phyloP scores from a whole-genome alignment of 2,797 vertebrate species.

The Sebastes aleutianus region DNA sequence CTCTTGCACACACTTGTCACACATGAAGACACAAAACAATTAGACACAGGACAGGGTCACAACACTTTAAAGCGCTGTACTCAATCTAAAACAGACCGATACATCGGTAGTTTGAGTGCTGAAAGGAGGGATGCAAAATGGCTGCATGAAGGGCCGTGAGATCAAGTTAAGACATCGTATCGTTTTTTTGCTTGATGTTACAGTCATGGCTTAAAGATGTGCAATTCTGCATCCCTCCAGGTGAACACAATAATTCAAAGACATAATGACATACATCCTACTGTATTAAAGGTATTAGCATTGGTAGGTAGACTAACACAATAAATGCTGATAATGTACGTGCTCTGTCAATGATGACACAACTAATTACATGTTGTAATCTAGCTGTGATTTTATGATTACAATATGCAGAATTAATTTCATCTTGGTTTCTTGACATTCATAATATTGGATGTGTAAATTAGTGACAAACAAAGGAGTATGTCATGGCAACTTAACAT shows the following conservation, averaged over 20 bases:
- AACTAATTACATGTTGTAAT: neutral
- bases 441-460: neutral
- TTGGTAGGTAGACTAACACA: neutral
- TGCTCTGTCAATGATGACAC: neutral
- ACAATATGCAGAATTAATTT: neutral
- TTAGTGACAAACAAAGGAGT: conserved; percentile 2
- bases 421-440: neutral
- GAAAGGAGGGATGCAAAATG: conserved; percentile 44
- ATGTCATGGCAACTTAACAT: conserved; percentile 37
- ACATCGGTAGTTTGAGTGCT: neutral
- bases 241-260: conserved; percentile 15
- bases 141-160: neutral
- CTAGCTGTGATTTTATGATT: conserved; percentile 9
- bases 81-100: conserved; percentile 26
- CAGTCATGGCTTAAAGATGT: neutral
- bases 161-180: neutral
- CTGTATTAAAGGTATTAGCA: neutral
- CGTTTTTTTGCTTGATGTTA: conserved; percentile 1
- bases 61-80: conserved; percentile 14
- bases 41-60: conserved; percentile 47
- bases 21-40: conserved; percentile 61
- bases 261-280: conserved; percentile 7
- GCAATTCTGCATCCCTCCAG: conserved; percentile 40
- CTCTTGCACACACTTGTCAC: conserved; percentile 40
- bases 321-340: neutral